Evolutionary conservation across 2,888 invertebrate species (phyloP).

Genomic region (Cheilosia scutellata): DNA sequence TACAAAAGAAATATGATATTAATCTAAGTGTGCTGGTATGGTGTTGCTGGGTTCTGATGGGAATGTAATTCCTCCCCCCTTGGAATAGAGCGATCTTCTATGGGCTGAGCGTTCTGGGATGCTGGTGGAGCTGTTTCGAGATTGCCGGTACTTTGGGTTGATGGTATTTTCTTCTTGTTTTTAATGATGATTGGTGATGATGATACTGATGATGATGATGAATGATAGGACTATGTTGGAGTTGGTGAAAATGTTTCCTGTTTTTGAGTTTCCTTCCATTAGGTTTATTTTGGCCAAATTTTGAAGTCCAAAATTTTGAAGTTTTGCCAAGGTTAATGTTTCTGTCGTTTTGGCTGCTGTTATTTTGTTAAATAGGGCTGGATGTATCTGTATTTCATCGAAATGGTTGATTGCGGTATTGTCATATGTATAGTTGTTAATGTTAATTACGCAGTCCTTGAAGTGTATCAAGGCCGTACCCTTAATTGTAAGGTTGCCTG

Average conservation of each 20-base stretch:
- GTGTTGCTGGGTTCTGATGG: no score
- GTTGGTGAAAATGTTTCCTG: not conserved
- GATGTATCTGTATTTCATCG: not conserved
- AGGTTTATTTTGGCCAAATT: not conserved
- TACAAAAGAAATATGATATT: no score
- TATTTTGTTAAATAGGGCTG: slow-evolving; percentile 1
- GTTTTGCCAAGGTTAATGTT: not conserved
- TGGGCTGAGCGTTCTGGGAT: no score
- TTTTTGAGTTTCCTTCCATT: not conserved
- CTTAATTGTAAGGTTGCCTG: not conserved
- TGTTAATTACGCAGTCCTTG: not conserved
- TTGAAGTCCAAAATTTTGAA: not conserved
- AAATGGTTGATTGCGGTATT: slow-evolving; percentile 3
- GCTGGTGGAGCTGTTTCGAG: no score
- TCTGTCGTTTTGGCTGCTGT: slow-evolving; percentile 4
- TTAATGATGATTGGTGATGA: not conserved
- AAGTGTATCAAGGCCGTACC: not conserved
- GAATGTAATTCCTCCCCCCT: no score
- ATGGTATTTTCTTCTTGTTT: not conserved
- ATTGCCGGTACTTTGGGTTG: no score
- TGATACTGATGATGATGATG: not conserved
- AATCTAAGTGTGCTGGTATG: no score
- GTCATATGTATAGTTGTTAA: not conserved
- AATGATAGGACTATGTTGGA: not conserved
- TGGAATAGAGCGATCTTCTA: no score